These are phyloP conservation scores for Villa cingulata DNA, from an alignment of 2,888 invertebrate genomes.

Conservation along the genomic window DNA sequence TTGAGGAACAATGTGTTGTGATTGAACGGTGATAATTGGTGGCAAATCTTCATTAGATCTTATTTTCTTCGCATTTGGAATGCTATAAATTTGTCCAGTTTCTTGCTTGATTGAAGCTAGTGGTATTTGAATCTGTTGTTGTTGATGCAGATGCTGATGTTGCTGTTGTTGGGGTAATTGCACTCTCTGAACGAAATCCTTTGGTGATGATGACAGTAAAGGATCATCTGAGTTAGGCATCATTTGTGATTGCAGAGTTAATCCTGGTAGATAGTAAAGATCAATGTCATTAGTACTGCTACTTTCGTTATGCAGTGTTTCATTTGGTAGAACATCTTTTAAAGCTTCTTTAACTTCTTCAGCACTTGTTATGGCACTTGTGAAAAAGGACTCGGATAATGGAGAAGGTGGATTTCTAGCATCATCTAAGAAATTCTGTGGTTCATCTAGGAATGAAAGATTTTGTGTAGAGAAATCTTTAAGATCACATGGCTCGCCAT, in stretches of 20 bases:
- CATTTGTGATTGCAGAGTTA: constrained; percentile 62
- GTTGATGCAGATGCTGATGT: constrained; percentile 11
- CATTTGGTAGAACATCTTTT: constrained; percentile 70
- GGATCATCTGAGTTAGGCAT: constrained; percentile 83
- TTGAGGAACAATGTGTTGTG: neutral
- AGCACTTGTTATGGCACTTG: constrained; percentile 67
- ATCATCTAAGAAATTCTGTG: constrained; percentile 40
- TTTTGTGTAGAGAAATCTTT: constrained; percentile 35
- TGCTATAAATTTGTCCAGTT: constrained; percentile 5
- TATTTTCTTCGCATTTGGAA: constrained; percentile 10
- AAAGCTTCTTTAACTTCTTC: constrained; percentile 77
- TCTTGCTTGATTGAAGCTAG: constrained; percentile 2
- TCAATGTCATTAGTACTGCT: constrained; percentile 36
- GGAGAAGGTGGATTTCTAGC: constrained; percentile 67
- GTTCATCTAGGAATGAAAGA: constrained; percentile 34
- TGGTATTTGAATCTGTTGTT: constrained; percentile 14
- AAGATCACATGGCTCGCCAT: constrained; percentile 29
- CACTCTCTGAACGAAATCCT: constrained; percentile 47
- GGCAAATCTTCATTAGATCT: constrained; percentile 59
- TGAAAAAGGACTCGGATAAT: constrained; percentile 69
- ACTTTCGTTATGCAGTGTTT: constrained; percentile 46
- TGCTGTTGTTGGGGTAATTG: constrained; percentile 6
- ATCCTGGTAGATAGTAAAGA: constrained; percentile 33
- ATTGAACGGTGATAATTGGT: constrained; percentile 9
- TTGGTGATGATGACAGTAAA: constrained; percentile 66